Percentiles rank a stretch among this genome's conserved stretches.
Conservation (phyloP, 1,140 invertebrate genomes). For the Drosophila kurseongensis region DNA sequence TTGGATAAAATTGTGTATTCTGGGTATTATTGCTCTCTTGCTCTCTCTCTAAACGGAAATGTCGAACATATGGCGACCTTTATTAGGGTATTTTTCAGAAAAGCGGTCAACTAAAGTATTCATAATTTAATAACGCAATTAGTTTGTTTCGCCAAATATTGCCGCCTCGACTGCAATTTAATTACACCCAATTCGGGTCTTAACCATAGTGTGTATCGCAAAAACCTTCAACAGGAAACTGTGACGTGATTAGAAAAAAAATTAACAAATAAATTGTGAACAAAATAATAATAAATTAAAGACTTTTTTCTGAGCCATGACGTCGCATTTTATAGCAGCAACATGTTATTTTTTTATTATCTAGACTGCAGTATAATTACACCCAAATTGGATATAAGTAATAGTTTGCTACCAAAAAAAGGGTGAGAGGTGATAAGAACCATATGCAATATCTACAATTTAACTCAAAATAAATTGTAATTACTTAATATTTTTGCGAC, state of each 20-base stretch:
- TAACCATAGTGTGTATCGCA: constrained; percentile 44
- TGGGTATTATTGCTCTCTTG: constrained; percentile 16
- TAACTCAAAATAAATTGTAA: background rate
- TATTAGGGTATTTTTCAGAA: background rate
- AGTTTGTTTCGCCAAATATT: constrained; percentile 40
- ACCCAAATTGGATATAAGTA: constrained; percentile 1
- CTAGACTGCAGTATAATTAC: constrained; percentile 38
- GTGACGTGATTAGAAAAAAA: constrained; percentile 45
- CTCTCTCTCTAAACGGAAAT: constrained; percentile 8
- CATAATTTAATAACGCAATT: background rate
- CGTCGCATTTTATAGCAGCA: background rate
- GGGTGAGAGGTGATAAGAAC: background rate
- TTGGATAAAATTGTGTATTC: constrained; percentile 5
- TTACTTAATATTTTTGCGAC: background rate
- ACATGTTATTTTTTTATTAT: constrained; percentile 2
- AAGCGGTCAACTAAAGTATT: background rate
- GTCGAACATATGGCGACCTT: background rate
- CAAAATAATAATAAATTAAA: constrained; percentile 34
- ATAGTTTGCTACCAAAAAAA: background rate
- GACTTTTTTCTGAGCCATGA: background rate
- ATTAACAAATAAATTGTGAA: constrained; percentile 3
- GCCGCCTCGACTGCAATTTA: constrained; percentile 59
- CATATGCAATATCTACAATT: background rate
- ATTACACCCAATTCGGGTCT: constrained; percentile 60
- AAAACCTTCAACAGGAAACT: constrained; percentile 58